phyloP scores from a whole-genome alignment of 2,888 invertebrate species.

The Cylindroiulus punctatus region DNA sequence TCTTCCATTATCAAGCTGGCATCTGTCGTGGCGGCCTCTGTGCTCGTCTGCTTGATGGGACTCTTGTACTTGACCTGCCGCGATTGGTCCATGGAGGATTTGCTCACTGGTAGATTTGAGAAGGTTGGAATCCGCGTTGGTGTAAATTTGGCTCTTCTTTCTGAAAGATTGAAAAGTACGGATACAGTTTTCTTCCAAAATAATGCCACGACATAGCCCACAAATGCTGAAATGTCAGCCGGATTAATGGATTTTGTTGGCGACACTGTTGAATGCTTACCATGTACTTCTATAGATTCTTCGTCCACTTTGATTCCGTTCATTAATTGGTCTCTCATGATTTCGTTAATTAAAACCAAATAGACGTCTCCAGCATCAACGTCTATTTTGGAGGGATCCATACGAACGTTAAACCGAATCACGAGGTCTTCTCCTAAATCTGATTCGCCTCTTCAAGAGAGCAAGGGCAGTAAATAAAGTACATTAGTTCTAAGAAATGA shows the following conservation, averaged over 20 bases:
- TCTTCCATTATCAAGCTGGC: neutral
- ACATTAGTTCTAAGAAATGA: neutral
- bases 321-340: slow-evolving; percentile 51
- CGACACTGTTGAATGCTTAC: slow-evolving; percentile 59
- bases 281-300: slow-evolving; percentile 74
- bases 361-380: slow-evolving; percentile 72
- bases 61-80: neutral
- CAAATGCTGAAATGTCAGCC: no score
- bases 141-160: slow-evolving; percentile 47
- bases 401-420: slow-evolving; percentile 85
- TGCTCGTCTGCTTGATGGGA: neutral
- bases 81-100: neutral
- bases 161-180: neutral
- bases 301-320: slow-evolving; percentile 61
- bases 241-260: neutral
- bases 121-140: slow-evolving; percentile 17
- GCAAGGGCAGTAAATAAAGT: neutral
- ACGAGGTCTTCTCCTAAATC: slow-evolving; percentile 74
- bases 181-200: no score
- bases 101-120: slow-evolving; percentile 17
- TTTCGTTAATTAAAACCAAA: slow-evolving; percentile 65
- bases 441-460: slow-evolving; percentile 51
- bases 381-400: slow-evolving; percentile 73
- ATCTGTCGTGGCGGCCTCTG: neutral
- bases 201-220: no score